Evolutionary conservation across 2,113 vertebrate species (phyloP), one percentile per base, ranked within the genome.

Genomic region (Hemichromis elongatus): DNA sequence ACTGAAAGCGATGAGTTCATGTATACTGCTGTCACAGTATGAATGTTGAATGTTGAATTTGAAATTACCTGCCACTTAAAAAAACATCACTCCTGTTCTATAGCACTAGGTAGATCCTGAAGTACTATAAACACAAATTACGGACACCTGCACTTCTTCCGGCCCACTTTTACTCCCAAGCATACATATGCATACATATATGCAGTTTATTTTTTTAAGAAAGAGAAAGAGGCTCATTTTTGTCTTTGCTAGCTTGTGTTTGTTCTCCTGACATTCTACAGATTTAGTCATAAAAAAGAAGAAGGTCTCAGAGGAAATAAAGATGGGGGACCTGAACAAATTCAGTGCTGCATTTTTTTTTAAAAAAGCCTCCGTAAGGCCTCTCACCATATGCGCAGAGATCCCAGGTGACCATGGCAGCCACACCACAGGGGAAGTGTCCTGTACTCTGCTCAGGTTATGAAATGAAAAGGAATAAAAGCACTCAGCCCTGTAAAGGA

Each of bases 381-480:
- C 56, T 91, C 80, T 33, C 35, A 78, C 68, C 61, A 5, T 84
- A 77, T 77, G 80, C 1, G 1, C 55, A 26, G 56, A 16, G 57
- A 55, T 80, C 90, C 83, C 59, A 9, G n/a, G 78, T 70, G 87
- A 50, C 21, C 3, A 40, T 66, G 70, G 84, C 79, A 40, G 79
- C 59, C 18, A 37, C 2, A 11, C 57, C 81, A 55, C 59, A 14
- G 28, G 77, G 81, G 85, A 87, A 28, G 56, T 37, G 82, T 86
- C 79, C 86, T 79, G 77, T 82, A 52, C 82, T 87, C 63, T 21
- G 57, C 78, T 70, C 56, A 6, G 9, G 53, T 81, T 85, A 82
- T 82, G 77, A 84, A 87, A 54, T 57, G 77, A 40, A 87, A 82
- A 73, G 45, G 18, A 81, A 85, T 30, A 81, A 84, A 91, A 90